These are phyloP conservation scores for Dolichotis patagonum DNA, from an alignment of 2,113 vertebrate species.

Conservation along the genomic window DNA sequence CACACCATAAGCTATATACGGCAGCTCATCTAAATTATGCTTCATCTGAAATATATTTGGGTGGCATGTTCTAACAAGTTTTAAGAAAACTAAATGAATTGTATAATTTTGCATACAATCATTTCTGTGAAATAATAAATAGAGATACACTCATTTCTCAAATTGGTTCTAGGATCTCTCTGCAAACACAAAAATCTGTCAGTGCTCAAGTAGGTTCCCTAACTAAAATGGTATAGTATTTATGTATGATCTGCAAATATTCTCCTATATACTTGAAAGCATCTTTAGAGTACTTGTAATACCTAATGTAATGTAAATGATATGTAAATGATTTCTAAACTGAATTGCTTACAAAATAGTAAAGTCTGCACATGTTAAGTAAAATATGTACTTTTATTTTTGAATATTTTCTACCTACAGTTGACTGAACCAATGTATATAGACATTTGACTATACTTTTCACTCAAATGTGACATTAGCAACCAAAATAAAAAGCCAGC, in stretches of 20 bases:
- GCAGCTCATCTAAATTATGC: constrained; percentile 78
- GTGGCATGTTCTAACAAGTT: not conserved
- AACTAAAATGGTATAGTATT: not conserved
- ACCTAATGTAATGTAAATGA: not conserved
- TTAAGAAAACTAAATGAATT: constrained; percentile 4
- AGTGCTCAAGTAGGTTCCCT: not conserved
- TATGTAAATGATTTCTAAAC: not conserved
- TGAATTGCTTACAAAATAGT: not conserved
- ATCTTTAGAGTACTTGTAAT: not conserved
- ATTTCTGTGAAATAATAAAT: not conserved
- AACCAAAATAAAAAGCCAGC: not conserved
- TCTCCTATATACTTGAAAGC: not conserved
- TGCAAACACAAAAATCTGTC: not conserved
- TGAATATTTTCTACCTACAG: not conserved
- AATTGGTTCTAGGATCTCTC: not conserved
- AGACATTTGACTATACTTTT: not conserved
- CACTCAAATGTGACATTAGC: not conserved
- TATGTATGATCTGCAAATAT: not conserved
- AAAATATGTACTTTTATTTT: not conserved
- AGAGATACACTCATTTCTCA: not conserved
- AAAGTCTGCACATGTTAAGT: not conserved
- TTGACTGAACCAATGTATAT: not conserved
- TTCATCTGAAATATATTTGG: constrained; percentile 80
- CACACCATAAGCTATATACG: not conserved
- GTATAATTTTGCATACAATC: not conserved